A percentile compares a stretch with the other conserved stretches of the same genome.
These are phyloP conservation scores for Macroramphosus scolopax DNA, from an alignment of 2,797 vertebrate species.

Conservation along the genomic window DNA sequence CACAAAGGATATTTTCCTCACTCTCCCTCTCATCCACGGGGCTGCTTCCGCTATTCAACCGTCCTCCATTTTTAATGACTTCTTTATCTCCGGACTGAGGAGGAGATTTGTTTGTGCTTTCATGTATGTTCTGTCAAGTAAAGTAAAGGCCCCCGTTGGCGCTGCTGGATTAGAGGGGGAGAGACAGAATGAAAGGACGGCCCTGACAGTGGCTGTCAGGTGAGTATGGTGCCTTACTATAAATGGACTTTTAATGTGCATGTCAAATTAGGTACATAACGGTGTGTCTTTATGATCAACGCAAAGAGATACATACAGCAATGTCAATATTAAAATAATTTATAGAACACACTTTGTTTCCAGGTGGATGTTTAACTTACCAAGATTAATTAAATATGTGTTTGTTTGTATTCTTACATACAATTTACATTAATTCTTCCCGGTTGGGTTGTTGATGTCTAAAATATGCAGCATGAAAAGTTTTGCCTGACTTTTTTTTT, in stretches of 20 bases:
- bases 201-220: constrained; percentile 59
- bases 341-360: constrained; percentile 33
- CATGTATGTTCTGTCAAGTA: constrained; percentile 69
- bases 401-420: constrained; percentile 29
- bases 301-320: constrained; percentile 22
- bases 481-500: constrained; percentile 50
- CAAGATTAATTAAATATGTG: constrained; percentile 38
- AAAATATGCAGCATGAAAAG: constrained; percentile 51
- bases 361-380: constrained; percentile 40
- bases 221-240: constrained; percentile 50
- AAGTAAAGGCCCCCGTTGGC: constrained; percentile 61
- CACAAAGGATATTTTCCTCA: constrained; percentile 68
- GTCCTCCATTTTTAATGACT: constrained; percentile 79
- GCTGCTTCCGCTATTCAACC: constrained; percentile 72
- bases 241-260: constrained; percentile 21
- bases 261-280: constrained; percentile 19
- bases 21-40: constrained; percentile 57
- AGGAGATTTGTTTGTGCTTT: constrained; percentile 78
- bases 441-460: constrained; percentile 17
- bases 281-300: constrained; percentile 21
- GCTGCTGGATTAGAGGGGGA: constrained; percentile 55
- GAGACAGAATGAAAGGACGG: constrained; percentile 39
- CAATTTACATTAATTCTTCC: constrained; percentile 48
- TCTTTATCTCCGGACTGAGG: constrained; percentile 75
- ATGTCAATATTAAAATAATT: constrained; percentile 31